Conservation (phyloP, 2,113 vertebrate genomes). For the Pseudopipra pipra region DNA sequence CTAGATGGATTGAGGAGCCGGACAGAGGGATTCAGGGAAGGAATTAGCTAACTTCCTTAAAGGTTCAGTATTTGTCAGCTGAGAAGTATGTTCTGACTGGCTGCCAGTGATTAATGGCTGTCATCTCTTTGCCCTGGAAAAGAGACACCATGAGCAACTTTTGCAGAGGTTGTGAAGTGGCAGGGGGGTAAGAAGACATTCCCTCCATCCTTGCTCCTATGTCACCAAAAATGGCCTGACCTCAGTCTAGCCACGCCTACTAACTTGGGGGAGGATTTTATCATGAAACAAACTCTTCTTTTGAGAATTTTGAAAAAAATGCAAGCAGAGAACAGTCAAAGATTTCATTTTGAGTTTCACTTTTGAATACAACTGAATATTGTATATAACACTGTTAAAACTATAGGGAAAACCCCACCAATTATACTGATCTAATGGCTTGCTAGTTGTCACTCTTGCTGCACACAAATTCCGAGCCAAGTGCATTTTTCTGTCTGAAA, state of each 20-base stretch:
- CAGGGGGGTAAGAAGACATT: neutral
- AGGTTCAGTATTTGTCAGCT: neutral
- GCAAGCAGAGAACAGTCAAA: neutral
- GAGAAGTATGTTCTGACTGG: neutral
- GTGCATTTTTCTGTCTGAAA: conserved; percentile 49
- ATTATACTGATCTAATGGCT: neutral
- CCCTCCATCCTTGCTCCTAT: neutral
- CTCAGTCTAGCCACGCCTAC: neutral
- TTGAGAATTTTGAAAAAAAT: neutral
- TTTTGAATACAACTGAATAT: neutral
- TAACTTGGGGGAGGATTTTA: neutral
- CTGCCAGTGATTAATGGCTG: neutral
- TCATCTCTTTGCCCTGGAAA: neutral
- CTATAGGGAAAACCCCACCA: neutral
- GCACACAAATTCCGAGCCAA: conserved; percentile 43
- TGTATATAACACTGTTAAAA: neutral
- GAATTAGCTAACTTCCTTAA: neutral
- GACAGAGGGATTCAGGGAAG: neutral
- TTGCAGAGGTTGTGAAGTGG: neutral
- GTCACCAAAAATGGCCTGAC: neutral
- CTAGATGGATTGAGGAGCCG: neutral
- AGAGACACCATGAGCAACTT: neutral
- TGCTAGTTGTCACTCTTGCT: conserved; percentile 16
- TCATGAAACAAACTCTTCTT: neutral
- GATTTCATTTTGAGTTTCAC: neutral